Base-by-base conservation (phyloP, 2,797 vertebrate genomes). In the Takifugu ocellatus region DNA sequence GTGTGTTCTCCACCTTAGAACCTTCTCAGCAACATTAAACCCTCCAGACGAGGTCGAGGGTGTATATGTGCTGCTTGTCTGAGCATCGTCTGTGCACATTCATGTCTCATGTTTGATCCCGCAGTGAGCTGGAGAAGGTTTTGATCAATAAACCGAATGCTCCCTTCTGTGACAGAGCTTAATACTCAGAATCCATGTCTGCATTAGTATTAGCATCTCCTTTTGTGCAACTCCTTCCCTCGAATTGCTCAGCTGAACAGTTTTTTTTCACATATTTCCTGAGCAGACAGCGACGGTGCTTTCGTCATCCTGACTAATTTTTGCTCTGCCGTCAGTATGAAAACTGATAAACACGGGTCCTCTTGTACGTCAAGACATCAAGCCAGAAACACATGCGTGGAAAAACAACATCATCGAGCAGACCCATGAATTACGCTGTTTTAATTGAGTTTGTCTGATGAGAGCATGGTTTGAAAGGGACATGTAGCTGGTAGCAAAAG, bases 91-190 rank as follows among this genome's bases (percentile, higher is more conserved):
- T 16, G 5, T 3, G 5, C 15, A 16, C n/a, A 3, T 44, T 16
- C 14, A n/a, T n/a, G 31, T 5, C 31, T 33, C 31, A 5, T 29
- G 27, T 29, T 29, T 29, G 27, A 29, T 7, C 7, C 27, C 7
- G 7, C 27, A 7, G 27, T 29, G 4, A 33, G 6, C 31, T 7
- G 31, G 31, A 8, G 31, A 33, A 33, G 31, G 31, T 33, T 33
- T 9, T 33, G 31, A 33, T 33, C 5, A 33, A 6, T 33, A 33
- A 66, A 77, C 83, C 84, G 75, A 84, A 75, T 86, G 72, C 90
- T 83, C 85, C 90, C 83, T 88, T 77, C 70, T 71, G 75, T 79
- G 88, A 93, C 94, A 93, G 91, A 93, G 88, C 74, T 91, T 81
- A 82, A 83, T 88, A 88, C 85, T 65, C 85, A 56, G 25, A 84